Evolutionary conservation across 2,888 invertebrate genomes (phyloP).

Genomic region (Maniola hyperantus): DNA sequence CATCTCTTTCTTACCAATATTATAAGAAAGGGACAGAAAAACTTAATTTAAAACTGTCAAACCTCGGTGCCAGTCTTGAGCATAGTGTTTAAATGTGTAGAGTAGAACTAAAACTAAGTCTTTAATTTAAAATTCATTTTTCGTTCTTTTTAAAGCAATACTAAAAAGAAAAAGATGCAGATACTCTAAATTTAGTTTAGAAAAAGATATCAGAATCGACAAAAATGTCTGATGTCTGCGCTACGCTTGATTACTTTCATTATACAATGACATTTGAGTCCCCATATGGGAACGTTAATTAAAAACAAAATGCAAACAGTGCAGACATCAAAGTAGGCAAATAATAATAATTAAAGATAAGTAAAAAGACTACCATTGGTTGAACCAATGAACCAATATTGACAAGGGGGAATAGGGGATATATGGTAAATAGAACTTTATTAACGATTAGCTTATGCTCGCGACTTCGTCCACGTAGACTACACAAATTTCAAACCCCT

Average conservation of each 20-base stretch:
- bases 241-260: conserved; percentile 28
- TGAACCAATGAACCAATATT: conserved; percentile 33
- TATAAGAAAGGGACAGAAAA: too few relatives aligned
- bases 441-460: background rate
- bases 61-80: too few relatives aligned
- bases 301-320: conserved; percentile 35
- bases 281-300: conserved; percentile 32
- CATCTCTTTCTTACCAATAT: too few relatives aligned
- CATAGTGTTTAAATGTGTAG: too few relatives aligned
- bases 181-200: too few relatives aligned
- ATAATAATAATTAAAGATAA: conserved; percentile 31
- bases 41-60: too few relatives aligned
- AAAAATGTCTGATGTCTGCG: conserved; percentile 11
- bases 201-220: background rate
- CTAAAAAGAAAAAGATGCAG: too few relatives aligned
- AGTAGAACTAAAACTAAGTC: too few relatives aligned
- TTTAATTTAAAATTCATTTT: too few relatives aligned
- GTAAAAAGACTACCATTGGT: conserved; percentile 25
- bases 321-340: conserved; percentile 33
- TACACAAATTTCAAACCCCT: too few relatives aligned
- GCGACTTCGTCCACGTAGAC: too few relatives aligned
- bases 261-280: conserved; percentile 26
- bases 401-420: conserved; percentile 9
- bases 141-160: too few relatives aligned
- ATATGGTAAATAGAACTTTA: background rate